A percentile compares a stretch with the other conserved stretches of the same genome.
These are phyloP conservation scores for Keiferia lycopersicella DNA, from an alignment of 2,888 invertebrate genomes.

Conservation along the genomic window DNA sequence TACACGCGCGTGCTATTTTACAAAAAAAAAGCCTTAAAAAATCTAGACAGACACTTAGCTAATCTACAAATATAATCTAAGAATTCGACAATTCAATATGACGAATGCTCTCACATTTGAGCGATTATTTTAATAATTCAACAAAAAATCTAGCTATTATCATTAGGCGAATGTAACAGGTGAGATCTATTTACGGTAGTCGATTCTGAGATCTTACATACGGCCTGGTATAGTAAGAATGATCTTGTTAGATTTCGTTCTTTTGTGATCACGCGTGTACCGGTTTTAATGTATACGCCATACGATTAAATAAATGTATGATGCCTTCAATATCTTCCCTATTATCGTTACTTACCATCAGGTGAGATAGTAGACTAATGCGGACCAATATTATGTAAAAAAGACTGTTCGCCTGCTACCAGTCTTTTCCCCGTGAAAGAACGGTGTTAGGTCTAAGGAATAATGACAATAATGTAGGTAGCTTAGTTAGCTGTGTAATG, in stretches of 20 bases:
- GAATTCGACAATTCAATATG: slow-evolving; percentile 18
- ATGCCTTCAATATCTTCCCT: too few relatives aligned
- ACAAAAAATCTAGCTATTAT: slow-evolving; percentile 12
- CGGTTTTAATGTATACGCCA: too few relatives aligned
- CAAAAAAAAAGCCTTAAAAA: neutral
- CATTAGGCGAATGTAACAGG: slow-evolving; percentile 1
- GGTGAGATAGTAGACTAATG: too few relatives aligned
- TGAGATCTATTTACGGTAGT: slow-evolving; percentile 9
- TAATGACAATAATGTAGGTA: too few relatives aligned
- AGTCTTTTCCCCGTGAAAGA: too few relatives aligned
- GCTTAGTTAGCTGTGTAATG: too few relatives aligned
- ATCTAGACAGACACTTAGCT: slow-evolving; percentile 13
- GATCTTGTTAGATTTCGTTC: neutral
- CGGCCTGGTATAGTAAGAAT: too few relatives aligned
- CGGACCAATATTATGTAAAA: too few relatives aligned
- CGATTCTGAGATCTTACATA: neutral
- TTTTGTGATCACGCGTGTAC: neutral
- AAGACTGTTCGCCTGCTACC: too few relatives aligned
- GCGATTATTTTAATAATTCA: slow-evolving; percentile 21
- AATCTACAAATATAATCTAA: neutral
- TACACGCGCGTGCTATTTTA: slow-evolving; percentile 14
- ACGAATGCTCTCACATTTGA: slow-evolving; percentile 14
- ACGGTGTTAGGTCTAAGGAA: too few relatives aligned
- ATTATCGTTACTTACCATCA: too few relatives aligned
- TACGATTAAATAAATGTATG: too few relatives aligned